Base-by-base conservation (phyloP, 1,140 invertebrate species). In the Thaumetopoea pityocampa region DNA sequence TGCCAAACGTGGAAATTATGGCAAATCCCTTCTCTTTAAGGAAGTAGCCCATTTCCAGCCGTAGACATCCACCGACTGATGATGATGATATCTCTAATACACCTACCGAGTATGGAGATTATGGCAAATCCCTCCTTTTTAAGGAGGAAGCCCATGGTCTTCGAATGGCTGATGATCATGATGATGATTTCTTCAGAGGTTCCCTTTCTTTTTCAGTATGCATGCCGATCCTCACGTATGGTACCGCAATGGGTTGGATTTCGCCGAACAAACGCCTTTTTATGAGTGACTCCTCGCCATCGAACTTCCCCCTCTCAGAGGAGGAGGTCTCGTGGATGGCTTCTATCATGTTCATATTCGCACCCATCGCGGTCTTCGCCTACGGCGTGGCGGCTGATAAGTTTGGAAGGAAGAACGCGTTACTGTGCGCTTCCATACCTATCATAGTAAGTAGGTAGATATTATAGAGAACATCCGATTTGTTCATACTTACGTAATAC, bases 281-380 rank as follows among this genome's bases (percentile, higher is more conserved):
- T 0, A 78, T 73, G 62, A 66, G 76, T 0, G 54, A 64, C 4
- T 29, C 33, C 1, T 63, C 69, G 0, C 79, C 78, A 0, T 67
- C 76, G 1, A 18, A 30, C 1, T 19, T 29, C 0, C 58, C 62
- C 0, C 24, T 70, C 0, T 46, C 61, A 0, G 79, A 83, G 41
- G 74, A 77, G 28, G 62, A 79, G 4, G 66, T 83, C 0, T 83
- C 79, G 0, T 83, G 79, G 79, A 80, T 83, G 79, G 79, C 76
- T 0, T 80, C 76, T 5, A 77, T 83, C 22, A 79, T 80, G 67
- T 83, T 80, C 33, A 80, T 83, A 10, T 83, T 80, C 24, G 79
- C 79, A 3, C 79, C 79, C 0, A 68, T 78, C 16, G 76, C 78
- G 0, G 78, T 83, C 0, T 80, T 83, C 42, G 49, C 71, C 0